Base-by-base conservation (phyloP, 2,888 invertebrate genomes). In the Tenthredo scrophulariae region DNA sequence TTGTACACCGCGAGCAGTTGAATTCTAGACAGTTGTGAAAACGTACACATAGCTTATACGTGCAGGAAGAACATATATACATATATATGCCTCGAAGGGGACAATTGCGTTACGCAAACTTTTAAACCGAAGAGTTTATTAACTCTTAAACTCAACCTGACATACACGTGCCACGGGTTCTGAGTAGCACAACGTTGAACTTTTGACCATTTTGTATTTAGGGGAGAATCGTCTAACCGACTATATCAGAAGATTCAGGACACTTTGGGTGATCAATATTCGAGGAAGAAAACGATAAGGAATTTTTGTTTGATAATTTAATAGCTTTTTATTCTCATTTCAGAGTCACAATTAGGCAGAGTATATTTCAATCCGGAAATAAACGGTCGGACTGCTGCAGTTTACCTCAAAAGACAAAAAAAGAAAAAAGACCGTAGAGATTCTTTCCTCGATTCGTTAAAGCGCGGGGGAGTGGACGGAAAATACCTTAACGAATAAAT, bases 401-500 rank as follows among this genome's bases (percentile, higher is more conserved):
- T 33, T 67, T 33, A 67, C 33, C 67, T 67, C 33, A 13, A 65
- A 65, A 13, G 29, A 29, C 9, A 13, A 65, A 65, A 18, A 26
- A n/a, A 62, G 13, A 62, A 26, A 62, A 62, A 62, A 26, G 33
- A 67, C 18, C 1, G 67, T 67, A 18, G 7, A 62, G 4, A 33
- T 26, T 67, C 67, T 33, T 67, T 33, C 67, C 29, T 67, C 26
- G 67, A 67, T 67, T 67, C 67, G 67, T 33, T 33, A 33, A 67
- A 67, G 67, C 13, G 26, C 18, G 18, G 67, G 18, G 29, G 33
- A 67, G 33, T 26, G 5, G 67, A 67, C 15, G 43, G n/a, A 40
- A 58, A 40, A 22, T 33, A 86, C 87, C 86, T 85, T 90, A 89
- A 90, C 89, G 88, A 89, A 89, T 88, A 87, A 89, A 90, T 91